These are phyloP conservation scores for Alentia gelatinosa DNA, from an alignment of 2,888 invertebrate genomes.

Conservation along the genomic window DNA sequence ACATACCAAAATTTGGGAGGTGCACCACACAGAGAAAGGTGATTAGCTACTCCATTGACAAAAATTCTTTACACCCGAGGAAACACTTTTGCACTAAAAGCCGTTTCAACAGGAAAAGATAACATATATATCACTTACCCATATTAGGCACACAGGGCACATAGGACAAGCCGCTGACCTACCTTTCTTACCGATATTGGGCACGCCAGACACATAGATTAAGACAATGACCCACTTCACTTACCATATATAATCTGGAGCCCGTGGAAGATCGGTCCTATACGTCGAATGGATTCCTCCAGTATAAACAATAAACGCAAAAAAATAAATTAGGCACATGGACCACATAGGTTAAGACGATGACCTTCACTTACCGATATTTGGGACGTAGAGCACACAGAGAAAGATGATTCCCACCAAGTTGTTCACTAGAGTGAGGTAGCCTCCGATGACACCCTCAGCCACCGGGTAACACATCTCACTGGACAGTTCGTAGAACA, in stretches of 20 bases:
- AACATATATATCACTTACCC: too few species aligned
- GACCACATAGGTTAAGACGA: not conserved
- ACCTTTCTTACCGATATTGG: not conserved
- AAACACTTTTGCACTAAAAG: too few species aligned
- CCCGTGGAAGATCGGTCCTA: not conserved
- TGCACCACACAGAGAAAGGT: too few species aligned
- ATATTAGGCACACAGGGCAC: too few species aligned
- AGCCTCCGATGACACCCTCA: conserved; percentile 55
- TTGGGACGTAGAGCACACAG: conserved; percentile 22
- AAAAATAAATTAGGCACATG: not conserved
- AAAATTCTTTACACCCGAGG: too few species aligned
- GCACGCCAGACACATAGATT: not conserved
- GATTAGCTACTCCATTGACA: too few species aligned
- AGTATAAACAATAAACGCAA: not conserved
- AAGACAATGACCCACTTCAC: not conserved
- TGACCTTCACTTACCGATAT: conserved; percentile 43
- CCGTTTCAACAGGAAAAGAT: too few species aligned
- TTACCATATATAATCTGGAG: not conserved
- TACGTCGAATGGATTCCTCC: not conserved
- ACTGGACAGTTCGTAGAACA: conserved; percentile 55
- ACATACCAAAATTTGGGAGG: too few species aligned
- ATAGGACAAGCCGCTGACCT: too few species aligned
- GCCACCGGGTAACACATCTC: conserved; percentile 57
- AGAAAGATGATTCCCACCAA: conserved; percentile 51
- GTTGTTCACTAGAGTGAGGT: conserved; percentile 57